These are phyloP conservation scores for Mermis nigrescens DNA, from an alignment of 2,888 invertebrate species.

Conservation along the genomic window DNA sequence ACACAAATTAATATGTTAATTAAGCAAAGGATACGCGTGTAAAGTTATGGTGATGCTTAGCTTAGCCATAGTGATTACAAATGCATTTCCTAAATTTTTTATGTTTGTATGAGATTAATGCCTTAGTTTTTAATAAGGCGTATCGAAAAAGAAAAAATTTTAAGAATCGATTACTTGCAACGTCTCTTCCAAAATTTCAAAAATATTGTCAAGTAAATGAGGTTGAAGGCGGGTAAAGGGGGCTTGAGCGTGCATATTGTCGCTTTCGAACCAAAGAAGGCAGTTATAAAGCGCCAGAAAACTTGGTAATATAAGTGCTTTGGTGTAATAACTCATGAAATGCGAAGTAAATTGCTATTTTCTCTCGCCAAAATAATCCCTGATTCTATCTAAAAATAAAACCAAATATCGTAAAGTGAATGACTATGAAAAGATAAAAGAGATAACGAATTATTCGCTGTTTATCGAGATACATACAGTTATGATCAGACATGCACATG, in stretches of 20 bases:
- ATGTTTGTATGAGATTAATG: too few species aligned
- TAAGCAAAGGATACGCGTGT: too few species aligned
- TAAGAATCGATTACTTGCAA: constrained; percentile 35
- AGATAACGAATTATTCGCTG: too few species aligned
- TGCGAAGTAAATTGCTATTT: constrained; percentile 52
- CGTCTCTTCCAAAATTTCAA: constrained; percentile 52
- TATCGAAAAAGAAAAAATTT: not conserved
- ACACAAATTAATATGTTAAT: too few species aligned
- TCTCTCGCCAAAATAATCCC: constrained; percentile 53
- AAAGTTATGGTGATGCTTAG: too few species aligned
- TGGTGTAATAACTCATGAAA: constrained; percentile 54
- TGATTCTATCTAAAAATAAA: constrained; percentile 44
- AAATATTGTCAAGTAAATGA: constrained; percentile 55
- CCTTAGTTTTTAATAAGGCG: too few species aligned
- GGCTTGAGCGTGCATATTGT: constrained; percentile 36
- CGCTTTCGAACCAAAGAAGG: constrained; percentile 41
- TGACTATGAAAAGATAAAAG: too few species aligned
- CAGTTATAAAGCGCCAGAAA: constrained; percentile 46
- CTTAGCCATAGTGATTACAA: too few species aligned
- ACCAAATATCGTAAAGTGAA: too few species aligned
- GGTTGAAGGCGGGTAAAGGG: constrained; percentile 52
- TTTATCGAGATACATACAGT: too few species aligned
- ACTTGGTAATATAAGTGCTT: constrained; percentile 47
- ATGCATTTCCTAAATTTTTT: too few species aligned
- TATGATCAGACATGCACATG: too few species aligned